Evolutionary conservation across 2,888 invertebrate genomes (phyloP).

Genomic region (Polydrusus cervinus): DNA sequence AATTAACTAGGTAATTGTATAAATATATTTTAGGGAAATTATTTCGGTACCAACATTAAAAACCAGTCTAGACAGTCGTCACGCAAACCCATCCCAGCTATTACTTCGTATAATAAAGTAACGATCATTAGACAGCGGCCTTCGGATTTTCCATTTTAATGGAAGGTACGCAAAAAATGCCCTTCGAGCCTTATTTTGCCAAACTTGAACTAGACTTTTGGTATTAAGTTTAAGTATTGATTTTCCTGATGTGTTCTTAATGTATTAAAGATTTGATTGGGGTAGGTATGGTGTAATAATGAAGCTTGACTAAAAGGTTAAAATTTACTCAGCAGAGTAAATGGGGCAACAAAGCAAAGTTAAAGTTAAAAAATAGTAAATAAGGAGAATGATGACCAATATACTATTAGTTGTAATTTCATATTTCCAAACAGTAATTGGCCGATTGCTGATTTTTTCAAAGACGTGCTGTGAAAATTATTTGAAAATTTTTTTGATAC

Average conservation of each 20-base stretch:
- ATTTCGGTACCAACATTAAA: constrained; percentile 6
- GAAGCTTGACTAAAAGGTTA: too few relatives aligned
- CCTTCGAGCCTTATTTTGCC: not conserved
- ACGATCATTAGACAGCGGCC: not conserved
- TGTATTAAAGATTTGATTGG: not conserved
- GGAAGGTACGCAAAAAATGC: constrained; percentile 6
- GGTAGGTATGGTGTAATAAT: not conserved
- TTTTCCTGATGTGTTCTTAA: not conserved
- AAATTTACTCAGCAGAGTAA: too few relatives aligned
- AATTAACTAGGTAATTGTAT: too few relatives aligned
- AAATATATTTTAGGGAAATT: not conserved
- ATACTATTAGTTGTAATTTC: too few relatives aligned
- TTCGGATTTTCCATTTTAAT: constrained; percentile 1
- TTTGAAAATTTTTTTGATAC: too few relatives aligned
- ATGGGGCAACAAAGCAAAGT: too few relatives aligned
- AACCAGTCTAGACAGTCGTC: constrained; percentile 4
- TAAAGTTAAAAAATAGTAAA: too few relatives aligned
- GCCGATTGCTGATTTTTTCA: too few relatives aligned
- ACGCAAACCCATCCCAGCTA: not conserved
- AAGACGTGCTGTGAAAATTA: too few relatives aligned
- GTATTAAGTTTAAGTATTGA: too few relatives aligned
- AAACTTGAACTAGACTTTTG: not conserved
- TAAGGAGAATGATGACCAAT: too few relatives aligned
- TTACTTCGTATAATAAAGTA: not conserved
- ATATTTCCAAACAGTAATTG: too few relatives aligned